These are phyloP conservation scores for Plagiodera versicolora DNA, from an alignment of 2,888 invertebrate genomes.

Conservation along the genomic window DNA sequence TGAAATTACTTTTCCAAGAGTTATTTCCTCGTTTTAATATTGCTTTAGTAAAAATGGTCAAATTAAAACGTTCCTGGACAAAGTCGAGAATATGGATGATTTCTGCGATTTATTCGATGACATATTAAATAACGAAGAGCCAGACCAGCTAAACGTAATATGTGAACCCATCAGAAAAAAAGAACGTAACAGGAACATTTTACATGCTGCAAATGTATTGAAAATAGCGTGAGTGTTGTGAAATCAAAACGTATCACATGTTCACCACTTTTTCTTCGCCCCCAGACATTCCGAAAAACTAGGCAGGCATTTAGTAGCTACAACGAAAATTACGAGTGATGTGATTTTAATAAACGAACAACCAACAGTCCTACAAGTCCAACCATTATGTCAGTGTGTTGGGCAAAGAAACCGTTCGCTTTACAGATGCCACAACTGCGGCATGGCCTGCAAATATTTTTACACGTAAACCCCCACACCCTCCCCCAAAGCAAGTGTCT, in stretches of 20 bases:
- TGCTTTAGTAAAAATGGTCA: slow-evolving; percentile 28
- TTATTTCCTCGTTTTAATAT: no score
- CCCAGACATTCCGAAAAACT: slow-evolving; percentile 19
- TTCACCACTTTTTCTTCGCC: slow-evolving; percentile 5
- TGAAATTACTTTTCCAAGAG: no score
- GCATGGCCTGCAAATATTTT: slow-evolving; percentile 28
- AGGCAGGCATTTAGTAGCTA: slow-evolving; percentile 32
- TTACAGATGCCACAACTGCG: slow-evolving; percentile 40
- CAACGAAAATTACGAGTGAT: slow-evolving; percentile 21
- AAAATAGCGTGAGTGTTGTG: slow-evolving; percentile 25
- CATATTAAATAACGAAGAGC: slow-evolving; percentile 15
- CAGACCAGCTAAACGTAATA: slow-evolving; percentile 23
- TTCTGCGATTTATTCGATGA: slow-evolving; percentile 28
- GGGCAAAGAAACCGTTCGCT: slow-evolving; percentile 21
- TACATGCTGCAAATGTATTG: slow-evolving; percentile 23
- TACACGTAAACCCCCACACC: slow-evolving; percentile 29
- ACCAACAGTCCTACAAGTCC: slow-evolving; percentile 36
- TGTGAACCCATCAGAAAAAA: slow-evolving; percentile 10
- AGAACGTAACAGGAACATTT: slow-evolving; percentile 22
- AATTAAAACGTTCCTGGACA: slow-evolving; percentile 19
- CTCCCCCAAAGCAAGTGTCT: background rate
- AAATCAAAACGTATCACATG: background rate
- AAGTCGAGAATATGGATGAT: slow-evolving; percentile 24
- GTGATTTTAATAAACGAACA: slow-evolving; percentile 34
- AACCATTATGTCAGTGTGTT: slow-evolving; percentile 33